Evolutionary conservation across 2,888 invertebrate species (phyloP), one percentile per base, ranked within the genome.

Genomic region (Conistra vaccinii): DNA sequence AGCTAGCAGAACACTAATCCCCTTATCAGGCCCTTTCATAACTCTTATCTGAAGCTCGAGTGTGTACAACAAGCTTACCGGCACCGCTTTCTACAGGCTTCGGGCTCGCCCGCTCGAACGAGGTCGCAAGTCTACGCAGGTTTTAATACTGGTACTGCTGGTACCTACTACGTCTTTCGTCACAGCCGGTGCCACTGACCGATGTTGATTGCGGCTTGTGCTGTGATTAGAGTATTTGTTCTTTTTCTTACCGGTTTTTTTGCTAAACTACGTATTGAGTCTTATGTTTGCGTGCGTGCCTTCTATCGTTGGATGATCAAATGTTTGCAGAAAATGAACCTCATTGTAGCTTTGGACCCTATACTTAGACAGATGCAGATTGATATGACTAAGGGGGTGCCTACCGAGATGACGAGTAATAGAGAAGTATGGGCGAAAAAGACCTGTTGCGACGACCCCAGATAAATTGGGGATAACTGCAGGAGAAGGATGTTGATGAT

Each of bases 1-100:
- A 85, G 76, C 79, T 66, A 83, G 53, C 75, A 73, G 76, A 78
- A 76, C 80, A 74, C 70, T 81, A 81, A 72, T 80, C 66, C 73
- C 62, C 76, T 85, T 88, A 87, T 87, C 87, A 84, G 62, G 39
- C 39, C 29, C 76, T 87, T 87, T 85, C 85, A 81, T 84, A 84
- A 87, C 65, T 78, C 84, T 84, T 83, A 86, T 85, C 87, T 84
- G 10, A 79, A 86, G 78, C 76, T 58, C 65, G 58, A 60, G 72
- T 76, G 78, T 76, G 76, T 72, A 69, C 65, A 72, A 39, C 60
- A 70, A 78, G 75, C 74, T 82, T 65, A 76, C 80, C 67, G 63
- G 42, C 66, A 73, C 32, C 23, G 78, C 87, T 89, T 89, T 89
- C 88, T 85, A 83, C 68, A 26, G 48, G 73, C 76, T 81, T 71